These are phyloP conservation scores for Coreius guichenoti DNA, from an alignment of 2,797 vertebrate species.

Conservation along the genomic window DNA sequence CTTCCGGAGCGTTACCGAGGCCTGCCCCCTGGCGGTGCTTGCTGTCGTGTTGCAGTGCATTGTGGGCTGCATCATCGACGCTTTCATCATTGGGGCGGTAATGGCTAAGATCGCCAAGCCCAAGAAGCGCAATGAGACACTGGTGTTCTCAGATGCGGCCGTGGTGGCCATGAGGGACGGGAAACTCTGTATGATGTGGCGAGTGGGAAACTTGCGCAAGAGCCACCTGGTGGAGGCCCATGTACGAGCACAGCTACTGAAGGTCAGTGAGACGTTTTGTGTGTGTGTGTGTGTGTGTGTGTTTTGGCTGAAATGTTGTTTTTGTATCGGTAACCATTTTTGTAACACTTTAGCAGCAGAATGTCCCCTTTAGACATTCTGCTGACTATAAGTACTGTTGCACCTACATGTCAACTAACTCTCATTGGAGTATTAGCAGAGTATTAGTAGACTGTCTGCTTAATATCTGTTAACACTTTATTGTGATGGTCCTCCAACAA, in stretches of 20 bases:
- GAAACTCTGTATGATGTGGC: conserved; percentile 94
- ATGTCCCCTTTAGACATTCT: too few species aligned
- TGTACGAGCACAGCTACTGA: conserved; percentile 89
- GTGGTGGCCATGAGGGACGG: conserved; percentile 88
- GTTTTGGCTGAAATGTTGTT: not conserved
- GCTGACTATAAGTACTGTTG: too few species aligned
- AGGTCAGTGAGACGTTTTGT: conserved; percentile 73
- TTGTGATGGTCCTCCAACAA: too few species aligned
- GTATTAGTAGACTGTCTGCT: too few species aligned
- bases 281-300: not conserved
- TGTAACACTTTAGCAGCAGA: too few species aligned
- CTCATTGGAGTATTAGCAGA: too few species aligned
- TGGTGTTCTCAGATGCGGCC: conserved; percentile 88
- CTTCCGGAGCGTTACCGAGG: conserved; percentile 91
- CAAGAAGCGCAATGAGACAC: conserved; percentile 93
- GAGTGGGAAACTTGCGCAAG: conserved; percentile 89
- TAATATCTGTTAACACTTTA: too few species aligned
- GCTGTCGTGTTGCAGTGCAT: conserved; percentile 94
- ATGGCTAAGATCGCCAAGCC: conserved; percentile 96
- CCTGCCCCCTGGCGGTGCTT: conserved; percentile 89
- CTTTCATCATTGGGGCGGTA: conserved; percentile 93
- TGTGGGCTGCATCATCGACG: conserved; percentile 92
- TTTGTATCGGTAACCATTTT: not conserved
- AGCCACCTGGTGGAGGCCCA: conserved; percentile 94
- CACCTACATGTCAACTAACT: too few species aligned